Evolutionary conservation across 1,140 invertebrate species (phyloP).

Genomic region (Drosophila orena): DNA sequence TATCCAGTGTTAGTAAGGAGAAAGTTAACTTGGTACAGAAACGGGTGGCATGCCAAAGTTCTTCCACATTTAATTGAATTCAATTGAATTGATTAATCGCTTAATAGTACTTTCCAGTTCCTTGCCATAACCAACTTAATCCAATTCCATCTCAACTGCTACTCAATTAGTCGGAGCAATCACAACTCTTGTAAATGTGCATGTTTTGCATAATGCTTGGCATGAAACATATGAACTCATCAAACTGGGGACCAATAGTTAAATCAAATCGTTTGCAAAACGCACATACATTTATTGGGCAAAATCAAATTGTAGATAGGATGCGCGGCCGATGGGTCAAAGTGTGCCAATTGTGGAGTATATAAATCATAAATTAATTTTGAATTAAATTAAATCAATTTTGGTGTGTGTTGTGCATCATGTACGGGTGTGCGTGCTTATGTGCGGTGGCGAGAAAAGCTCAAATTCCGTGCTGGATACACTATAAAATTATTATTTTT

Average conservation of each 20-base stretch:
- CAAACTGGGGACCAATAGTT: slow-evolving; percentile 31
- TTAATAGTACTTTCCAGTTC: slow-evolving; percentile 6
- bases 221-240: slow-evolving; percentile 27
- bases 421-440: slow-evolving; percentile 41
- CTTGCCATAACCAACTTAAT: slow-evolving; percentile 16
- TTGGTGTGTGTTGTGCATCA: slow-evolving; percentile 42
- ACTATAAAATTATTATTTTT: background rate
- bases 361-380: slow-evolving; percentile 36
- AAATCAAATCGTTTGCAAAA: slow-evolving; percentile 66
- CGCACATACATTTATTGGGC: slow-evolving; percentile 70
- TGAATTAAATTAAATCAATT: slow-evolving; percentile 32
- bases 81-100: slow-evolving; percentile 5
- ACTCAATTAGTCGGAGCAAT: slow-evolving; percentile 43
- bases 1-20: slow-evolving; percentile 23
- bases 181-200: slow-evolving; percentile 46
- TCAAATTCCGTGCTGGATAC: slow-evolving; percentile 30
- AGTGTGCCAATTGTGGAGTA: slow-evolving; percentile 24
- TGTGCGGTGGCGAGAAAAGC: slow-evolving; percentile 28
- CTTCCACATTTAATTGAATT: background rate
- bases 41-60: background rate
- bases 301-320: slow-evolving; percentile 14
- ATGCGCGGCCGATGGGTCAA: slow-evolving; percentile 21
- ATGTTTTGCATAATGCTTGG: slow-evolving; percentile 74
- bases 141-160: slow-evolving; percentile 34
- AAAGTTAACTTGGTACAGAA: slow-evolving; percentile 8